A percentile compares a stretch with the other conserved stretches of the same genome.
These are phyloP conservation scores for Hoplias malabaricus DNA, from an alignment of 2,113 vertebrate genomes.

Conservation along the genomic window DNA sequence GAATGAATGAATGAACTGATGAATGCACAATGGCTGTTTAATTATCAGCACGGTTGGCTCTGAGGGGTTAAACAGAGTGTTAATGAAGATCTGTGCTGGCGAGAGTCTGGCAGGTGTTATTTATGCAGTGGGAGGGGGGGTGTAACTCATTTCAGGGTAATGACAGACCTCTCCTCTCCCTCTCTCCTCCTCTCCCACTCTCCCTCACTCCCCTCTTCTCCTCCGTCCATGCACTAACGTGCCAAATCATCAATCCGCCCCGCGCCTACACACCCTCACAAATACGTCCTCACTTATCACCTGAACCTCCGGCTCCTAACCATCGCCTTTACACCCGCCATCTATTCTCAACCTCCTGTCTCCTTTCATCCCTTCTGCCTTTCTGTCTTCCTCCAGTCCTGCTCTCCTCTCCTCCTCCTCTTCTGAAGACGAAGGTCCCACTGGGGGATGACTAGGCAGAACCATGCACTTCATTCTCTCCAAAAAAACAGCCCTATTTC, in stretches of 20 bases:
- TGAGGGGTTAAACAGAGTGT: constrained; percentile 5
- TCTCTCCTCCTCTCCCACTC: constrained; percentile 1
- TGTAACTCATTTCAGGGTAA: constrained; percentile 67
- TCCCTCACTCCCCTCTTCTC: not conserved
- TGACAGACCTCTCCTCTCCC: constrained; percentile 46
- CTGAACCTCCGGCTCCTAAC: constrained; percentile 40
- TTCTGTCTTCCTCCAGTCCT: constrained; percentile 33
- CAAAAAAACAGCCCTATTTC: not conserved
- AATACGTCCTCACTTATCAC: constrained; percentile 44
- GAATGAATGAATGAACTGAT: too few species aligned
- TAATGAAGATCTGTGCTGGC: constrained; percentile 41
- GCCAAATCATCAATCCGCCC: constrained; percentile 61
- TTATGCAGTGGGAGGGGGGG: constrained; percentile 47
- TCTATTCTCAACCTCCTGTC: constrained; percentile 52
- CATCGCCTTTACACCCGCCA: constrained; percentile 59
- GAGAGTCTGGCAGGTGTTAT: constrained; percentile 40
- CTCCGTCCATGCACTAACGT: constrained; percentile 38
- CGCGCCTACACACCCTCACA: constrained; percentile 49
- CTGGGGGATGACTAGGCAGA: not conserved
- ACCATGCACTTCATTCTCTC: not conserved
- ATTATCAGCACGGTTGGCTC: too few species aligned
- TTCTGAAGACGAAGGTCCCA: not conserved
- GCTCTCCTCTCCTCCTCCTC: constrained; percentile 15
- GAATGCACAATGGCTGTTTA: too few species aligned
- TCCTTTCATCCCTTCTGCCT: constrained; percentile 51